phyloP scores from a whole-genome alignment of 1,140 invertebrate species.

The Pseudomyrmex sp. region DNA sequence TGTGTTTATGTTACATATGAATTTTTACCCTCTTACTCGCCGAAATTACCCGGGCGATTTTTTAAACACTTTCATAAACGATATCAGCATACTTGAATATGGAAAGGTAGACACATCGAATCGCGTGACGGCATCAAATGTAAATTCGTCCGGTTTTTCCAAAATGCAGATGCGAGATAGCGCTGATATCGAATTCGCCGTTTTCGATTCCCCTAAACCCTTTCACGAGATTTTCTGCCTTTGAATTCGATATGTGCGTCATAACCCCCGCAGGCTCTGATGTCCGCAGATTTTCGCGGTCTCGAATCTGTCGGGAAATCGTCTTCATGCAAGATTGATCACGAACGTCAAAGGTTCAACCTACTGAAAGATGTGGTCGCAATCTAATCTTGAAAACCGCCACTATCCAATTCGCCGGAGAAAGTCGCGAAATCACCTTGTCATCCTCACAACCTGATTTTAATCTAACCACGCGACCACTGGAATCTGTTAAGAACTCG shows the following conservation, averaged over 20 bases:
- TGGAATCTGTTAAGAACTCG: slow-evolving; percentile 17
- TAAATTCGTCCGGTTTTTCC: slow-evolving; percentile 58
- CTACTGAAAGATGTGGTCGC: slow-evolving; percentile 52
- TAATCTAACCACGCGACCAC: slow-evolving; percentile 57
- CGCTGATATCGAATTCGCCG: slow-evolving; percentile 68
- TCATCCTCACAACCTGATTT: slow-evolving; percentile 61
- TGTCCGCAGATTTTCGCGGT: slow-evolving; percentile 63
- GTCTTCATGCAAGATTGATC: slow-evolving; percentile 65
- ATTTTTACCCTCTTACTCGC: background rate
- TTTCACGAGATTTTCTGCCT: slow-evolving; percentile 43
- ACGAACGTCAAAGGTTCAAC: slow-evolving; percentile 50
- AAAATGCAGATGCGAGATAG: slow-evolving; percentile 65
- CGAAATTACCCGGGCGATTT: slow-evolving; percentile 21
- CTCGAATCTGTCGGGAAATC: slow-evolving; percentile 40
- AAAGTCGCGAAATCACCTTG: slow-evolving; percentile 62
- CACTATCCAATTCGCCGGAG: slow-evolving; percentile 65
- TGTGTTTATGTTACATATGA: background rate
- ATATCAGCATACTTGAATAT: slow-evolving; percentile 46
- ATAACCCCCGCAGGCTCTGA: slow-evolving; percentile 56
- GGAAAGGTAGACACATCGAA: slow-evolving; percentile 49
- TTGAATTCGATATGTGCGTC: slow-evolving; percentile 26
- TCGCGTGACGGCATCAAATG: slow-evolving; percentile 33
- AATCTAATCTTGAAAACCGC: slow-evolving; percentile 50
- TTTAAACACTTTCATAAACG: slow-evolving; percentile 28
- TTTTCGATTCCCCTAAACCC: slow-evolving; percentile 68